These are phyloP conservation scores for Cebus imitator DNA, from an alignment of 2,113 vertebrate species.

Conservation along the genomic window DNA sequence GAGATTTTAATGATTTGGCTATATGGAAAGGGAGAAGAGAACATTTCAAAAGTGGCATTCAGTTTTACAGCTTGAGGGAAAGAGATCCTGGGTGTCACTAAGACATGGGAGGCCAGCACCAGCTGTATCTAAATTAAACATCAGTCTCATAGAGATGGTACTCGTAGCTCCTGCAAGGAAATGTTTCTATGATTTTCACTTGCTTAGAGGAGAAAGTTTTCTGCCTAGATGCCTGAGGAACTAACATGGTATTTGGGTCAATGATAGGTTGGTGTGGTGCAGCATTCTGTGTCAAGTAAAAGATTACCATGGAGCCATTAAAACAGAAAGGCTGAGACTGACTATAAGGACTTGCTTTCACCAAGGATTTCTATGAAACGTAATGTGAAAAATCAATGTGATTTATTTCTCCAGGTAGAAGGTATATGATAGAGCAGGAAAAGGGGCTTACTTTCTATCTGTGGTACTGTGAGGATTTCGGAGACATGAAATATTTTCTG, in stretches of 20 bases:
- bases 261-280: background rate
- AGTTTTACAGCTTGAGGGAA: background rate
- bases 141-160: background rate
- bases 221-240: background rate
- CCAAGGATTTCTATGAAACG: background rate
- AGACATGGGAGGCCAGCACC: too few relatives aligned
- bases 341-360: background rate
- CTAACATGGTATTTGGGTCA: fast-evolving
- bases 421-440: background rate
- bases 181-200: background rate
- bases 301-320: background rate
- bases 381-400: background rate
- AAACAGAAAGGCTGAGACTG: background rate
- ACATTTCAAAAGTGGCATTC: background rate
- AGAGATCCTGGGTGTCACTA: background rate
- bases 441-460: background rate
- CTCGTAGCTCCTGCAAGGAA: background rate
- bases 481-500: background rate
- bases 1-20: background rate
- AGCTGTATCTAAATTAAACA: background rate
- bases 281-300: background rate
- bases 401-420: background rate
- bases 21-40: background rate
- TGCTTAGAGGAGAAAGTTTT: background rate
- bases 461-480: background rate